phyloP scores from a whole-genome alignment of 2,113 vertebrate genomes.

The Cinclus mexicanus region DNA sequence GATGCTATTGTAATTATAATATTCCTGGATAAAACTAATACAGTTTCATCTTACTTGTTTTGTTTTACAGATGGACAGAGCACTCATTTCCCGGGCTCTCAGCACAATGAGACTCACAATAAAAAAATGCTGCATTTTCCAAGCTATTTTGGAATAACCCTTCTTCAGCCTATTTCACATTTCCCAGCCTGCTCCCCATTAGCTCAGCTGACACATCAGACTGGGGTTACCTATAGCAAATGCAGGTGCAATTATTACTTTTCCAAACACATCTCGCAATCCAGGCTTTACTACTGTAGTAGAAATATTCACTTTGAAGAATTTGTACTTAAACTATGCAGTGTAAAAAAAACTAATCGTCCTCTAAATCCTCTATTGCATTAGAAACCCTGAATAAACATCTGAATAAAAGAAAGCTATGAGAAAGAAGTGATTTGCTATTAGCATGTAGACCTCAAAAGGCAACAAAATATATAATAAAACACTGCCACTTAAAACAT shows the following conservation, averaged over 20 bases:
- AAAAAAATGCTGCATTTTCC: neutral
- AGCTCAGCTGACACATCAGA: neutral
- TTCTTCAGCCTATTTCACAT: neutral
- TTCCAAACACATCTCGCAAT: neutral
- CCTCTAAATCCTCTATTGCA: neutral
- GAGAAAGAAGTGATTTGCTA: neutral
- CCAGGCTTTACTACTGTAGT: neutral
- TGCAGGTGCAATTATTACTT: neutral
- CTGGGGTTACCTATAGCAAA: neutral
- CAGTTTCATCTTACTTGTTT: neutral
- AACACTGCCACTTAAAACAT: constrained; percentile 21
- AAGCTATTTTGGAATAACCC: neutral
- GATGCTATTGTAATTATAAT: neutral
- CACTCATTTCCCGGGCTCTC: neutral
- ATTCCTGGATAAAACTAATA: neutral
- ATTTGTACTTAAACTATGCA: neutral
- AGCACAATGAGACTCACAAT: neutral
- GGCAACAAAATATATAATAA: neutral
- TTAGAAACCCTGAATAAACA: neutral
- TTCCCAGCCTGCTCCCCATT: neutral
- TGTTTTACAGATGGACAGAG: neutral
- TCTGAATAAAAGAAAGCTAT: neutral
- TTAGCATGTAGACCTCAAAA: neutral
- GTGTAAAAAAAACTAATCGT: neutral
- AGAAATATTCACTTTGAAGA: neutral